A percentile compares a stretch with the other conserved stretches of the same genome.
These are phyloP conservation scores for Aelia acuminata DNA, from an alignment of 2,888 invertebrate species.

Conservation along the genomic window DNA sequence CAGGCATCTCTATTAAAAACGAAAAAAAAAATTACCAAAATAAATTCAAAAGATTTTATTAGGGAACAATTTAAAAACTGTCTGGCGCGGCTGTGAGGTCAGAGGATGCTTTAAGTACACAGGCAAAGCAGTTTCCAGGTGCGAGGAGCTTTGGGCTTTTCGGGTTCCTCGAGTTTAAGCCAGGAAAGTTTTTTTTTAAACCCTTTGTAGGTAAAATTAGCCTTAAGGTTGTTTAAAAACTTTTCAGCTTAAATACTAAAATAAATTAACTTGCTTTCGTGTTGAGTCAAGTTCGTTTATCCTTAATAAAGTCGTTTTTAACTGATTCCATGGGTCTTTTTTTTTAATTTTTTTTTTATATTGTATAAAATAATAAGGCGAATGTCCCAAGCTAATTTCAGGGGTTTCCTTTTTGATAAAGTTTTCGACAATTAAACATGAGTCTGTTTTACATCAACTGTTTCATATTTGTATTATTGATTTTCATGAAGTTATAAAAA, in stretches of 20 bases:
- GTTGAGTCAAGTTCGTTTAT: neutral
- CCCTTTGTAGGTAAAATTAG: neutral
- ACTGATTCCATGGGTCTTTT: neutral
- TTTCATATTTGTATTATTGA: too few species aligned
- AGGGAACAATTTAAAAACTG: neutral
- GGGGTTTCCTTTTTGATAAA: too few species aligned
- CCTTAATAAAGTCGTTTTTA: neutral
- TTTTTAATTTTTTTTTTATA: neutral
- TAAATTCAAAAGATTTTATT: neutral
- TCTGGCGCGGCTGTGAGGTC: neutral
- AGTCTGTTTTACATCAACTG: too few species aligned
- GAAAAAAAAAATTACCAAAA: too few species aligned
- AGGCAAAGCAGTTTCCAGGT: neutral
- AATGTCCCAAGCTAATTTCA: too few species aligned
- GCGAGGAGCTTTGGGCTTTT: slow-evolving; percentile 9
- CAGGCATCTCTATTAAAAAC: too few species aligned
- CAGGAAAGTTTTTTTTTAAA: too few species aligned
- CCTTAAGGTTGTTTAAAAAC: slow-evolving; percentile 5
- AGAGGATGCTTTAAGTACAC: neutral
- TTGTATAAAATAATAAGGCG: too few species aligned
- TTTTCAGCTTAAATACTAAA: neutral
- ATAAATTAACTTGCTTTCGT: neutral
- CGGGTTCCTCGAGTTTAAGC: neutral
- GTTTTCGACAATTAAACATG: too few species aligned
- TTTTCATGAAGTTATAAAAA: too few species aligned